These are phyloP conservation scores for Drosophila ercepeae DNA, from an alignment of 1,140 invertebrate genomes.

Conservation along the genomic window DNA sequence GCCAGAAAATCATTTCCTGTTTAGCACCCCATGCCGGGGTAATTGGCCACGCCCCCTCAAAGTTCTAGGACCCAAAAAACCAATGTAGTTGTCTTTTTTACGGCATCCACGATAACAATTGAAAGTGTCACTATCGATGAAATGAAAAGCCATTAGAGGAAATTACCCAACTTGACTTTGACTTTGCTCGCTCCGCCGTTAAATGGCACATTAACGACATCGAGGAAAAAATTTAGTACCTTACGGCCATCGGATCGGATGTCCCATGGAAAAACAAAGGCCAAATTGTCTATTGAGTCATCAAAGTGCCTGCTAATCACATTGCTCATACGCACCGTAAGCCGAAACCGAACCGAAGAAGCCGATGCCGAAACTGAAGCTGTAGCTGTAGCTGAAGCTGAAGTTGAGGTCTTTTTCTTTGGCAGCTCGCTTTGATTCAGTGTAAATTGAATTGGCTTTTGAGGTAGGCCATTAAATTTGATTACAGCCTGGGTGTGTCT, in stretches of 20 bases:
- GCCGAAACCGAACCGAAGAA: conserved; percentile 12
- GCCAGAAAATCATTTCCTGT: conserved; percentile 78
- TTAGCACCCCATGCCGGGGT: conserved; percentile 65
- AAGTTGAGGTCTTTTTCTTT: background rate
- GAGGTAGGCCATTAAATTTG: conserved; percentile 56
- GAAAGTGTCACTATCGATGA: conserved; percentile 80
- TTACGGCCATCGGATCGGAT: background rate
- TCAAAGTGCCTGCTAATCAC: conserved; percentile 79
- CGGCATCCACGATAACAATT: conserved; percentile 72
- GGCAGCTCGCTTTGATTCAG: conserved; percentile 55
- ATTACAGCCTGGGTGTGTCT: conserved; percentile 40
- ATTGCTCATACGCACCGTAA: conserved; percentile 63
- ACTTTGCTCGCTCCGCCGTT: conserved; percentile 40
- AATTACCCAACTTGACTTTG: conserved; percentile 78
- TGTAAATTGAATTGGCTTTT: conserved; percentile 63
- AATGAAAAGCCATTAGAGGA: conserved; percentile 81
- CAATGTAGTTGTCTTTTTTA: conserved; percentile 70
- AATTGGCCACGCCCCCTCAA: conserved; percentile 36
- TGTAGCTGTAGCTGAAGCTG: background rate
- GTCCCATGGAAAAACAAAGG: conserved; percentile 30
- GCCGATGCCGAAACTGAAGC: background rate
- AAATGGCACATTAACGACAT: conserved; percentile 62
- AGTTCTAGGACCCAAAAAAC: background rate
- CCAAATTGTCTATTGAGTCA: conserved; percentile 57
- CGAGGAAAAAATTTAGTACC: conserved; percentile 24